Conservation (phyloP, 2,888 invertebrate genomes). For the Temnothorax ravouxi region DNA sequence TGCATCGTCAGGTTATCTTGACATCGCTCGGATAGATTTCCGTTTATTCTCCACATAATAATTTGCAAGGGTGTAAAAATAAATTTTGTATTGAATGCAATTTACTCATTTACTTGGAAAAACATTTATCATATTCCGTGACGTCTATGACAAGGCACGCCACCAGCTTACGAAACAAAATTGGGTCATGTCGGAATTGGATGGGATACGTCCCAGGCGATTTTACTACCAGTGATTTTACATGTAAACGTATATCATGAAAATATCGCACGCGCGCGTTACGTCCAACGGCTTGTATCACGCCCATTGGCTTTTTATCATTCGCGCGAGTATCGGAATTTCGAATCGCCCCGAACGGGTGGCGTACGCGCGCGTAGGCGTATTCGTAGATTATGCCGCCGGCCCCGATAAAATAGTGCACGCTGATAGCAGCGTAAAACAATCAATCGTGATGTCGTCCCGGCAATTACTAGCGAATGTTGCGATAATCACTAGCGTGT, state of each 20-base stretch:
- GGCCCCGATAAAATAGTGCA: constrained; percentile 68
- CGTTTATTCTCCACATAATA: not conserved
- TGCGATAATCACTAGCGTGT: constrained; percentile 66
- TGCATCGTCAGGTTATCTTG: not conserved
- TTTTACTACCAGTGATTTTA: constrained; percentile 56
- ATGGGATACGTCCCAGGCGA: constrained; percentile 56
- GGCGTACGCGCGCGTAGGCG: constrained; percentile 35
- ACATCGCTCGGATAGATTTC: not conserved
- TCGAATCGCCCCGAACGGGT: constrained; percentile 24
- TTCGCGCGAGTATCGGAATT: constrained; percentile 42
- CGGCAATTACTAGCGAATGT: constrained; percentile 72
- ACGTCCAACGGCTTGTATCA: constrained; percentile 62
- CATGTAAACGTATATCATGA: constrained; percentile 39
- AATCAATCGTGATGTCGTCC: constrained; percentile 73
- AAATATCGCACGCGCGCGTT: constrained; percentile 52
- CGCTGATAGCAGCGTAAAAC: constrained; percentile 60
- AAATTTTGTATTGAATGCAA: constrained; percentile 49
- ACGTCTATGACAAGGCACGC: constrained; percentile 55
- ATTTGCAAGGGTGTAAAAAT: constrained; percentile 25
- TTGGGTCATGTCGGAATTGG: constrained; percentile 56
- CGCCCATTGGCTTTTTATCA: constrained; percentile 61
- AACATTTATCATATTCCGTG: constrained; percentile 56
- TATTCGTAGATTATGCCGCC: constrained; percentile 64
- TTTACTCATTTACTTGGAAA: constrained; percentile 51
- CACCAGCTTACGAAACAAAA: constrained; percentile 53